A percentile compares a stretch with the other conserved stretches of the same genome.
Evolutionary conservation across 2,888 invertebrate genomes (phyloP).

Genomic region (Seira musarum): DNA sequence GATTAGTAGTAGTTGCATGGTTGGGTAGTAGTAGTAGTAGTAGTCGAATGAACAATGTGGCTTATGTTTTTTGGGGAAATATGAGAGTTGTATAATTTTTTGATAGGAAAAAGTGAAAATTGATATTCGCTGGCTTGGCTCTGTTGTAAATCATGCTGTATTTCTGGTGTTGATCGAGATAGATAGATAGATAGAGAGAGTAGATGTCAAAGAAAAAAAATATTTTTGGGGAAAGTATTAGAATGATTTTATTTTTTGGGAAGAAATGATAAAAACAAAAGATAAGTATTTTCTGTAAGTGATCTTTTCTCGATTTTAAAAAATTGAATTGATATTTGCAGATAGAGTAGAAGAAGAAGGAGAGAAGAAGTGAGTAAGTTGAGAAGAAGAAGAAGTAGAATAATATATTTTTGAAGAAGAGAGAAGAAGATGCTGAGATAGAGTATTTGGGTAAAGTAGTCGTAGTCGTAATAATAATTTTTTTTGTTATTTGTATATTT

Average conservation of each 20-base stretch:
- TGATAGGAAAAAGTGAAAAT: background rate
- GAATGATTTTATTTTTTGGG: too few relatives aligned
- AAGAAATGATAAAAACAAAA: background rate
- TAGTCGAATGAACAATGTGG: background rate
- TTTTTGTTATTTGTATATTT: background rate
- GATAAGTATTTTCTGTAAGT: conserved; percentile 34
- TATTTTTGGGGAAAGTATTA: background rate
- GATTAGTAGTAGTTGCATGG: conserved; percentile 34
- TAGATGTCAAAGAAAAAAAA: background rate
- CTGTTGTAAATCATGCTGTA: conserved; percentile 10
- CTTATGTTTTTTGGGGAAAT: background rate
- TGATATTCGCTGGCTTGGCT: conserved; percentile 4
- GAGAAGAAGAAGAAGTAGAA: conserved; percentile 14
- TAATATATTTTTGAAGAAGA: conserved; percentile 17
- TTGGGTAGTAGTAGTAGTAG: conserved; percentile 13
- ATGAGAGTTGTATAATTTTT: background rate
- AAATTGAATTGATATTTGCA: background rate
- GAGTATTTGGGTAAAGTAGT: background rate
- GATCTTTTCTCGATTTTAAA: conserved; percentile 35
- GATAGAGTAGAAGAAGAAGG: background rate
- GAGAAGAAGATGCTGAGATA: background rate
- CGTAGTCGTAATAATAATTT: background rate
- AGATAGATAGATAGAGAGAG: background rate
- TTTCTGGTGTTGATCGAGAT: conserved; percentile 5
- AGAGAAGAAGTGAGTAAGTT: background rate